A percentile compares a stretch with the other conserved stretches of the same genome.
phyloP scores from a whole-genome alignment of 23 tunicate genomes.

The Diplosoma virens region DNA sequence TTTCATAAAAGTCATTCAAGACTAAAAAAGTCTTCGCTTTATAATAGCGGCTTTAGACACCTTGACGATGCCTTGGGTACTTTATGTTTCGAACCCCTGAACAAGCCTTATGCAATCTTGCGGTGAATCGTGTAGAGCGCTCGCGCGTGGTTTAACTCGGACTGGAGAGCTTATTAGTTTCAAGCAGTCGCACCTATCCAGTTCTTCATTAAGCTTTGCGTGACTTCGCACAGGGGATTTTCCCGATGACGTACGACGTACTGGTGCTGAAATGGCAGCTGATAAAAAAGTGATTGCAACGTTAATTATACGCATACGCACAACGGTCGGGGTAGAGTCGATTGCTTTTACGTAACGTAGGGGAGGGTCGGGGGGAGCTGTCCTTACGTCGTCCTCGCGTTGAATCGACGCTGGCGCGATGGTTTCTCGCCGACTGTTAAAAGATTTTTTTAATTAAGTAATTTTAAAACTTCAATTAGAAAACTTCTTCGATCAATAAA shows the following conservation, averaged over 20 bases:
- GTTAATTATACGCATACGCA: conserved; percentile 3
- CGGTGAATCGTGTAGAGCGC: too few relatives aligned
- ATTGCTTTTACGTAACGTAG: neutral
- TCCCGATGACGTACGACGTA: conserved; percentile 13
- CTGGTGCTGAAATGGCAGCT: conserved; percentile 18
- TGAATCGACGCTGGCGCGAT: conserved; percentile 8
- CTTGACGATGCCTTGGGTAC: too few relatives aligned
- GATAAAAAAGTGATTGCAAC: neutral
- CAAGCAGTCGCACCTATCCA: conserved; percentile 53
- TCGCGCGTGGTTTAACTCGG: too few relatives aligned
- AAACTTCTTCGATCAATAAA: too few relatives aligned
- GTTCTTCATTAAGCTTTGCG: conserved; percentile 9
- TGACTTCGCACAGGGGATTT: conserved; percentile 46
- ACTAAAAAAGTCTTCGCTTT: too few relatives aligned
- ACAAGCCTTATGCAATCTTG: too few relatives aligned
- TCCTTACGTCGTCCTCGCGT: conserved; percentile 2
- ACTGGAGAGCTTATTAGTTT: too few relatives aligned
- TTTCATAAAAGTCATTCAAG: too few relatives aligned
- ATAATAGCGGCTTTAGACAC: too few relatives aligned
- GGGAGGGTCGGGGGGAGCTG: conserved; percentile 14
- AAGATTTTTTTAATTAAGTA: neutral
- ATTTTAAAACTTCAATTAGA: too few relatives aligned
- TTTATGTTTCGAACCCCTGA: too few relatives aligned
- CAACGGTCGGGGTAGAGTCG: conserved; percentile 19
- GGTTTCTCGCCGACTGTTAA: neutral